Evolutionary conservation across 2,888 invertebrate genomes (phyloP).

Genomic region (Nephrotoma appendiculata): DNA sequence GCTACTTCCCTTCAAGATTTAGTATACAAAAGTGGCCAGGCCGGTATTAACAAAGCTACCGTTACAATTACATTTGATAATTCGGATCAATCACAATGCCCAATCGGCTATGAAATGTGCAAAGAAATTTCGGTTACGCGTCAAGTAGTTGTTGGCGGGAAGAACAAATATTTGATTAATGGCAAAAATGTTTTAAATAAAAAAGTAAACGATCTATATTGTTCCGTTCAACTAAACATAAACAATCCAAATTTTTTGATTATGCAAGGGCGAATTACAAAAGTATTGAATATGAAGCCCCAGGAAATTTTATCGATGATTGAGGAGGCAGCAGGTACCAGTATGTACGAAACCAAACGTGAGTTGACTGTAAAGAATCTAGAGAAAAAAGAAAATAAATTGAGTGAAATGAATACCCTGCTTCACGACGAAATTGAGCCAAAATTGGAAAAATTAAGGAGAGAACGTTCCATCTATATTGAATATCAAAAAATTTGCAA

Average conservation of each 20-base stretch:
- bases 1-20: constrained; percentile 84
- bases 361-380: constrained; percentile 74
- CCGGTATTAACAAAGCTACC: constrained; percentile 87
- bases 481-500: constrained; percentile 77
- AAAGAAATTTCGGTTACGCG: constrained; percentile 86
- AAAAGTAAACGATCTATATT: constrained; percentile 85
- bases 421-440: constrained; percentile 82
- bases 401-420: constrained; percentile 71
- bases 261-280: constrained; percentile 98
- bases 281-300: constrained; percentile 98
- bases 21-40: constrained; percentile 96
- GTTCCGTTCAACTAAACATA: constrained; percentile 92
- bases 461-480: constrained; percentile 69
- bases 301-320: constrained; percentile 93
- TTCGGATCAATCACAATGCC: constrained; percentile 60
- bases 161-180: constrained; percentile 88
- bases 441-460: constrained; percentile 66
- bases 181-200: constrained; percentile 82
- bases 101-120: constrained; percentile 80
- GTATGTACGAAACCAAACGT: constrained; percentile 91
- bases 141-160: constrained; percentile 72
- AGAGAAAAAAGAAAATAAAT: constrained; percentile 81
- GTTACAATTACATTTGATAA: constrained; percentile 96
- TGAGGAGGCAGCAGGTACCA: constrained; percentile 96
- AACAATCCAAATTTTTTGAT: constrained; percentile 99